Evolutionary conservation across 2,113 vertebrate species (phyloP), one percentile per base, ranked within the genome.

Genomic region (Acinonyx jubatus): DNA sequence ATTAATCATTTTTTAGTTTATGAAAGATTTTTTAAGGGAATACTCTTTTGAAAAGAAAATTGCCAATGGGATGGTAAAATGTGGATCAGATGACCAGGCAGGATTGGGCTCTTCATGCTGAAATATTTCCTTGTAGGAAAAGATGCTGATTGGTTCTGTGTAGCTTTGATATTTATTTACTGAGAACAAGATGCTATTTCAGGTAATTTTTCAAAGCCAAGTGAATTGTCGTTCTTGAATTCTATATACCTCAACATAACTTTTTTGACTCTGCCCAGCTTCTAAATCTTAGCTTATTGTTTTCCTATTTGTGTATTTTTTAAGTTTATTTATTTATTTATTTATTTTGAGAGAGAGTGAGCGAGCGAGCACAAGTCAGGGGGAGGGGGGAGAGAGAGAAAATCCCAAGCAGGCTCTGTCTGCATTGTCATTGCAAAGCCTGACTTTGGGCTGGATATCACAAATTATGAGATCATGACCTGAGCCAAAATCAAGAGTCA

Each of bases 101-200:
- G 14, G 10, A 61, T 65, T 79, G 41, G 52, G n/a, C 52, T 87
- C 21, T 73, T 63, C 27, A 57, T 63, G 76, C 65, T 80, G 52
- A 87, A 73, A 71, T 78, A 36, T 41, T 90, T 80, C 19, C 41
- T 5, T 25, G 19, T 91, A 15, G 52, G 21, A 81, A 55, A 87
- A 73, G 41, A n/a, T 71, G 18, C 81, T 61, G 38, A 80, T 80
- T 41, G 14, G n/a, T 71, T 96, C 19, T 86, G 0, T 71, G 7
- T 80, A 92, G 65, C 31, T 63, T 63, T 87, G 25, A 19, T 74
- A 68, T 91, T 84, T 95, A 90, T 50, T 95, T 80, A 69, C 63
- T 57, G 36, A 80, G n/a, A 63, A 16, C 52, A 52, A 41, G 65
- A 50, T 87, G 27, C 19, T 96, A 41, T 80, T 95, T 92, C 52